Evolutionary conservation across 2,888 invertebrate species (phyloP).

Genomic region (Trisateles emortualis): DNA sequence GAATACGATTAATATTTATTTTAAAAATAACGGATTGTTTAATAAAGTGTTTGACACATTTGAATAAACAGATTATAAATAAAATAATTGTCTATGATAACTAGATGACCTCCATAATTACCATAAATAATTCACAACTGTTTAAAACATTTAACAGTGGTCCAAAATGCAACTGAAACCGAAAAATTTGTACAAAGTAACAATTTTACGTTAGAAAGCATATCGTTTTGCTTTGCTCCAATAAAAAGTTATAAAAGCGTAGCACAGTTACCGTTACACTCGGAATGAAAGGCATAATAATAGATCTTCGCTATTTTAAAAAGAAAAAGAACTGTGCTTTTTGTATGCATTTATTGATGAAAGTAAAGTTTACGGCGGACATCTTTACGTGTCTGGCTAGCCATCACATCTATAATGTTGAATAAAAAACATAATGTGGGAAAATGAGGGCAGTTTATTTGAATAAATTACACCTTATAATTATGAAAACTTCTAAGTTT

Average conservation of each 20-base stretch:
- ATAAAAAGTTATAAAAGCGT: constrained; percentile 71
- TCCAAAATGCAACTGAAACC: constrained; percentile 25
- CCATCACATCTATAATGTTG: background rate
- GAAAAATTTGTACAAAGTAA: constrained; percentile 29
- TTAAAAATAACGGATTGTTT: no score
- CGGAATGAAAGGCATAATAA: constrained; percentile 53
- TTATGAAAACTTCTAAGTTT: no score
- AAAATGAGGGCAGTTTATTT: background rate
- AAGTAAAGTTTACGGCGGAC: constrained; percentile 22
- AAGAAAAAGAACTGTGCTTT: constrained; percentile 37
- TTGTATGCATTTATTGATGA: constrained; percentile 22
- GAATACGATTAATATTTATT: no score
- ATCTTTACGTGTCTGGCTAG: constrained; percentile 4
- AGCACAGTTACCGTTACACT: constrained; percentile 63
- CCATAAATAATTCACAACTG: background rate
- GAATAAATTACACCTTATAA: background rate
- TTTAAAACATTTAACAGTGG: background rate
- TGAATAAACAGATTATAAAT: no score
- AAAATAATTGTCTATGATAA: no score
- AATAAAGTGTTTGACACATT: no score
- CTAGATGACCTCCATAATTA: background rate
- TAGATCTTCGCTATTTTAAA: constrained; percentile 43
- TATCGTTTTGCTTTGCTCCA: constrained; percentile 75
- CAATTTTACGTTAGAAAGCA: constrained; percentile 72
- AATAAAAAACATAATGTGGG: background rate